Conservation (phyloP, 1,140 invertebrate species). For the Cotesia glomerata region DNA sequence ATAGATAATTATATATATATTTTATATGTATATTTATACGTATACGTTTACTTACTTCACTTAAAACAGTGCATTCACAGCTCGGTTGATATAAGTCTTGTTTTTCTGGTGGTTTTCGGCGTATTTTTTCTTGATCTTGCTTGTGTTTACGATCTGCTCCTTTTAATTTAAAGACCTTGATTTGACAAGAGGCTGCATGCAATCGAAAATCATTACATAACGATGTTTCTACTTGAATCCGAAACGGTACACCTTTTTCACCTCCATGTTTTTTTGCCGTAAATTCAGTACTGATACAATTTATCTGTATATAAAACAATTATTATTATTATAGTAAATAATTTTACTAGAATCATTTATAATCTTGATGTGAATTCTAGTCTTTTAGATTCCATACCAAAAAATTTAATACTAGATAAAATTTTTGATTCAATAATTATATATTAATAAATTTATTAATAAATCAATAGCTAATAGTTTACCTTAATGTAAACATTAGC, state of each 20-base stretch:
- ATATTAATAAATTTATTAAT: background rate
- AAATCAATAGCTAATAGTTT: background rate
- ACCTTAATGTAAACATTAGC: conserved; percentile 77
- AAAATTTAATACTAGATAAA: too few relatives aligned
- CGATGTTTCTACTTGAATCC: conserved; percentile 88
- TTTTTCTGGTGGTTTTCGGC: conserved; percentile 82
- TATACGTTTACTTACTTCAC: conserved; percentile 70
- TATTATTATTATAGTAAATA: background rate
- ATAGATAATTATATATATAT: background rate
- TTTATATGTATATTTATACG: background rate
- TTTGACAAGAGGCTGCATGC: conserved; percentile 93
- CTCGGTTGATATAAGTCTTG: conserved; percentile 95
- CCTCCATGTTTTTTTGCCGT: conserved; percentile 98
- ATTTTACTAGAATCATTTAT: background rate
- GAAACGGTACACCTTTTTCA: conserved; percentile 96
- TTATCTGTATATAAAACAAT: conserved; percentile 69
- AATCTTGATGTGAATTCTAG: background rate
- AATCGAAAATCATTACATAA: conserved; percentile 64
- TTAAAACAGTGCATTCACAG: conserved; percentile 93
- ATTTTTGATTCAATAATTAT: too few relatives aligned
- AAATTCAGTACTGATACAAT: conserved; percentile 97
- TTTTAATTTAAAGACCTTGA: conserved; percentile 92
- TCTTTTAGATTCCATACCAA: too few relatives aligned
- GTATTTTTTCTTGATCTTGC: conserved; percentile 94
- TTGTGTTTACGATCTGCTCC: conserved; percentile 97